Percentiles rank a stretch among this genome's conserved stretches.
Conservation (phyloP, 2,797 vertebrate genomes). For the Enteromius anoplus region DNA sequence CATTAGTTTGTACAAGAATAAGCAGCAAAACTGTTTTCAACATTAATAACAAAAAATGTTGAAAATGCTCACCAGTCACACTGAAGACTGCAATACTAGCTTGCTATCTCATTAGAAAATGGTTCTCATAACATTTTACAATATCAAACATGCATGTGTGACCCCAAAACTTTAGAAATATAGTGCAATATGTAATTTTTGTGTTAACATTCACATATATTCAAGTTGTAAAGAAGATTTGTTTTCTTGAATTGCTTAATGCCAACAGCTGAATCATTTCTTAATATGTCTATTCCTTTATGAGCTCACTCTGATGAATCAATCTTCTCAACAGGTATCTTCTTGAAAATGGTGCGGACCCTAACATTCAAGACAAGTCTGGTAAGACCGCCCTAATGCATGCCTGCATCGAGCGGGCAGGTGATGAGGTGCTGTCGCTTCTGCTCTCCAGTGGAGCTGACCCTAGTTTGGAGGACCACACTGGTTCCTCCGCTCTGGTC, state of each 20-base stretch:
- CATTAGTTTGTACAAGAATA: background rate
- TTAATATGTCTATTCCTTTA: background rate
- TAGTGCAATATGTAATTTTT: background rate
- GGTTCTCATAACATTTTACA: background rate
- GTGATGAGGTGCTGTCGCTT: constrained; percentile 78
- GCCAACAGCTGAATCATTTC: background rate
- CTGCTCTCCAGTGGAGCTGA: constrained; percentile 81
- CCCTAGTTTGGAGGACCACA: constrained; percentile 83
- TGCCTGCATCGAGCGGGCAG: constrained; percentile 79
- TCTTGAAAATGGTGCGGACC: constrained; percentile 82
- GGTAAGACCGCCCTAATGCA: constrained; percentile 86
- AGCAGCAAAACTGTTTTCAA: background rate
- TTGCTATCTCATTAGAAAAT: background rate
- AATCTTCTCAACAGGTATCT: constrained; percentile 63
- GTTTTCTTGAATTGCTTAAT: background rate
- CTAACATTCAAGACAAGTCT: constrained; percentile 85
- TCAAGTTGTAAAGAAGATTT: background rate
- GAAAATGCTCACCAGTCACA: background rate
- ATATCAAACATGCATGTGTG: background rate
- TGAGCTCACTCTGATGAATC: background rate
- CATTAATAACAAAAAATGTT: no score
- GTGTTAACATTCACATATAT: background rate
- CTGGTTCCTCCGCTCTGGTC: constrained; percentile 79
- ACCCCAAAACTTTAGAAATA: no score
- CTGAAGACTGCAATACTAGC: background rate